Base-by-base conservation (phyloP, 2,113 vertebrate species). In the Andinoacara biseriatus region DNA sequence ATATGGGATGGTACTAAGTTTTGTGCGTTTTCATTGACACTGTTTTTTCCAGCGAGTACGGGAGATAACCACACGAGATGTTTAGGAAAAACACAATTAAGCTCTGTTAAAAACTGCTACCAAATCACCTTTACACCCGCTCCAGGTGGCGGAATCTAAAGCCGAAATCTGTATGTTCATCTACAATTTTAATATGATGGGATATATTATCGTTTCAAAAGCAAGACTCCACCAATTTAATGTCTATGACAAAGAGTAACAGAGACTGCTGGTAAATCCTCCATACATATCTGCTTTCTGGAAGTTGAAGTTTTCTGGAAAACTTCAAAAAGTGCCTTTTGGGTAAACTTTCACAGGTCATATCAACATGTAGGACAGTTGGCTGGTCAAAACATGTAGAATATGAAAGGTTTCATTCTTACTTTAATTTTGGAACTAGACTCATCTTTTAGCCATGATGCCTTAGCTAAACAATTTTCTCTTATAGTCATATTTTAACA, bases 131-230 rank as follows among this genome's bases (percentile, higher is more conserved):
- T 31, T 72, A 31, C 10, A 29, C 20, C 46, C 26, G 31, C 26
- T 29, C 65, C 17, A 52, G 29, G 65, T 31, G 65, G 20, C 24
- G 18, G 9, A 49, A 46, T 52, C 15, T 0, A 0, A 52, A 72
- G 43, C 6, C 20, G 20, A 72, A 72, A 72, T 31, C 17, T 31
- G 29, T 69, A 29, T 49, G 1, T 69, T 69, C 18, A 29, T 69
- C 17, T 29, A 20, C 14, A 20, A 52, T 31, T 17, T 52, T 20
- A 13, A 1, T 38, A 6, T 62, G 5, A 7, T 62, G 43, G 65
- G 43, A 52, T 20, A 18, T 13, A 29, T 72, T 29, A 72, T 72
- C 7, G 17, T 52, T 72, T 72, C 17, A 72, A 24, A 20, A 24
- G 46, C 65, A 52, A 72, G 49, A 31, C 65, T 20, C 10, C 1